These are phyloP conservation scores for Apamea epomidion DNA, from an alignment of 2,888 invertebrate genomes.

Conservation along the genomic window DNA sequence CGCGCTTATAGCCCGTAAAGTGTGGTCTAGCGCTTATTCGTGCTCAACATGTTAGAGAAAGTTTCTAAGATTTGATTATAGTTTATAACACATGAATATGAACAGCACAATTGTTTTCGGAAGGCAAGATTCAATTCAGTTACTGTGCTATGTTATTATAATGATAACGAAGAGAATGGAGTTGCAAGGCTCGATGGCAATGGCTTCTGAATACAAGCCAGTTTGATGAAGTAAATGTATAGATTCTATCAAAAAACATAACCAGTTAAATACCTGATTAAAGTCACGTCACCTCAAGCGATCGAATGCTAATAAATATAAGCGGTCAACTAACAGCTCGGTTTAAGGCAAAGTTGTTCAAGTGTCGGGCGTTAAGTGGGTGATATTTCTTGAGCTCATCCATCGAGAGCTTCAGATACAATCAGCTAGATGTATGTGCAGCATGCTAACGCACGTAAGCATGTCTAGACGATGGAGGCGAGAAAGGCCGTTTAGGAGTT, in stretches of 20 bases:
- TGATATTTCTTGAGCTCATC: conserved; percentile 19
- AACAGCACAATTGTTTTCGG: conserved; percentile 51
- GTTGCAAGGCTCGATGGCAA: not conserved
- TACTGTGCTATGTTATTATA: conserved; percentile 21
- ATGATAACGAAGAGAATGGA: not conserved
- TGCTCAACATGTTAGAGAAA: conserved; percentile 75
- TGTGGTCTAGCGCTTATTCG: conserved; percentile 73
- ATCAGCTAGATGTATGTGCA: conserved; percentile 30
- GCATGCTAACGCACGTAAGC: conserved; percentile 12
- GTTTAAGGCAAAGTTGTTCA: conserved; percentile 18
- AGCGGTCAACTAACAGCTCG: conserved; percentile 35
- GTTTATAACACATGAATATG: conserved; percentile 53
- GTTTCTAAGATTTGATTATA: conserved; percentile 62
- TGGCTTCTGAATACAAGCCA: conserved; percentile 15
- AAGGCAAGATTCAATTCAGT: conserved; percentile 38
- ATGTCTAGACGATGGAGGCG: conserved; percentile 25
- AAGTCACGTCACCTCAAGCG: conserved; percentile 11
- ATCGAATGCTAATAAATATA: conserved; percentile 21
- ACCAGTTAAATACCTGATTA: conserved; percentile 32
- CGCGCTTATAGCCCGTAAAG: conserved; percentile 73
- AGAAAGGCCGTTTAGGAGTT: conserved; percentile 39
- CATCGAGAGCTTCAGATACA: conserved; percentile 36
- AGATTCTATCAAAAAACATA: not conserved
- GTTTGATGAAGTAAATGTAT: not conserved
- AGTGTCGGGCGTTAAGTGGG: conserved; percentile 39